Evolutionary conservation across 2,888 invertebrate genomes (phyloP).

Genomic region (Orchestes rusci): DNA sequence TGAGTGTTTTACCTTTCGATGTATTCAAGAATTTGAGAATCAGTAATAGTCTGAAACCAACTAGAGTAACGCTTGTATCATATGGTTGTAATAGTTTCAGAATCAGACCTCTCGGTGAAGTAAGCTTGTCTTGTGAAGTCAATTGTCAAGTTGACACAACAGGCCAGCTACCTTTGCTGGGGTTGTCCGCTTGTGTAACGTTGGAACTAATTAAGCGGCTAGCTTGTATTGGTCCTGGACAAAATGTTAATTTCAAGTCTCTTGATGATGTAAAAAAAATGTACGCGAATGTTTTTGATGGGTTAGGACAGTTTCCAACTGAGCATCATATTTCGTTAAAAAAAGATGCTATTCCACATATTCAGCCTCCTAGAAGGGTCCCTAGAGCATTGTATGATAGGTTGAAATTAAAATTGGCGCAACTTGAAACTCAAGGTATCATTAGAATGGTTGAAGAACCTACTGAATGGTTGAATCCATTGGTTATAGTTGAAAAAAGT

Average conservation of each 20-base stretch:
- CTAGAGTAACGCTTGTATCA: slow-evolving; percentile 3
- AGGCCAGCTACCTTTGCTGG: not conserved
- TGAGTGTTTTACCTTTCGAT: too few species aligned
- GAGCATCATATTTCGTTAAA: slow-evolving; percentile 15
- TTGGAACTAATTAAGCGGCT: not conserved
- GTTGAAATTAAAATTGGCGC: slow-evolving; percentile 2
- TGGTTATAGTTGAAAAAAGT: slow-evolving; percentile 23
- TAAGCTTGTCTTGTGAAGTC: not conserved
- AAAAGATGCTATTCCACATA: slow-evolving; percentile 11
- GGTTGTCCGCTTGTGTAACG: not conserved
- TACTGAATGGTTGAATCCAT: slow-evolving; percentile 20
- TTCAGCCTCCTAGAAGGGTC: slow-evolving; percentile 12
- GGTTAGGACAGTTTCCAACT: slow-evolving; percentile 15
- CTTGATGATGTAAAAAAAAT: not conserved
- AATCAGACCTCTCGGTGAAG: not conserved
- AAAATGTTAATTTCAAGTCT: not conserved
- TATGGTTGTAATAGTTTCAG: not conserved
- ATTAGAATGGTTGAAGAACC: slow-evolving; percentile 17
- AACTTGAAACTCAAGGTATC: slow-evolving; percentile 2
- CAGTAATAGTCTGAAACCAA: not conserved
- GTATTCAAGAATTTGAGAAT: too few species aligned
- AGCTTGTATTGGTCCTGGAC: not conserved
- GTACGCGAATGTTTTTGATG: slow-evolving; percentile 11
- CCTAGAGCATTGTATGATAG: slow-evolving; percentile 11
- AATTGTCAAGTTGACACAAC: not conserved